Base-by-base conservation (phyloP, 1,140 invertebrate species). In the Heterodera schachtii region DNA sequence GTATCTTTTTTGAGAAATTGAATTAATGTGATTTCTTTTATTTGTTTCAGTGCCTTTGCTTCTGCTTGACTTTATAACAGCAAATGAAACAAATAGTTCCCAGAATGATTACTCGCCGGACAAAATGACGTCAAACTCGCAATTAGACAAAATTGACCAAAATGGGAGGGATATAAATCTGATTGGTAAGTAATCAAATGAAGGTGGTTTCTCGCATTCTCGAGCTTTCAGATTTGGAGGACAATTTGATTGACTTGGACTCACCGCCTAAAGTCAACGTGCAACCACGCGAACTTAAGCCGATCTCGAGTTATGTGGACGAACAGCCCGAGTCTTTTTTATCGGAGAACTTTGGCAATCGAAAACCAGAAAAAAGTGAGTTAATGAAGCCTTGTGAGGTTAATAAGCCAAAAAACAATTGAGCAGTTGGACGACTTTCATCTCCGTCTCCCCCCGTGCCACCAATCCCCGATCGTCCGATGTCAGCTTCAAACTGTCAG, bases 241-340 rank as follows among this genome's bases (percentile, higher is more conserved):
- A 64, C 13, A 69, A 78, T 78, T 47, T 78, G 13, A 78, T 78
- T 46, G 57, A 78, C 13, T 78, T 78, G 66, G 64, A 78, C 47
- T 78, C 77, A 46, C 64, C 77, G 19, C 41, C 64, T 43, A 64
- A 69, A 66, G 6, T 78, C 11, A 41, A 71, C 11, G 31, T 43
- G 31, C 1, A 71, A 46, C 31, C 41, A 41, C 69, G 69, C 21
- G 69, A 71, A 43, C 31, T 71, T 3, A 46, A 41, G 69, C 69
- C 69, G 19, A 71, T 71, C 31, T 41, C 44, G 31, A 46, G 41
- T 41, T 31, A 11, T 46, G 19, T 46, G 16, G 69, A 41, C 31
- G 41, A 71, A 7, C 69, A 71, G 19, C 0, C 21, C 69, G 11
- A 71, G 69, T 19, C 11, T 31, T 41, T 71, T 2, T 41, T 41